Conservation (phyloP, 2,888 invertebrate genomes). For the Drosophila setosimentum region DNA sequence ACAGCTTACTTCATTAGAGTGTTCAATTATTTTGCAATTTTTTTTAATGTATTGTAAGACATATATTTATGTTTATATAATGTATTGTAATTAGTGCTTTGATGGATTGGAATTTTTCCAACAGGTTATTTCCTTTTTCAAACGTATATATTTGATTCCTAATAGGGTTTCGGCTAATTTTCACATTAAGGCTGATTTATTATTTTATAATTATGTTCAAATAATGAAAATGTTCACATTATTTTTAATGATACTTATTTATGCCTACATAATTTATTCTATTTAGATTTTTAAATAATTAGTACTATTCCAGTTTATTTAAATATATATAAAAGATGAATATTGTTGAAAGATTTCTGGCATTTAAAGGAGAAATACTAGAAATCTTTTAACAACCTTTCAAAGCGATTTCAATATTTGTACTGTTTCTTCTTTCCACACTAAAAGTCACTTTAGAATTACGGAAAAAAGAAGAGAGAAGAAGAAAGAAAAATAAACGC, state of each 20-base stretch:
- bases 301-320: not conserved
- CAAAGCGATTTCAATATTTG: slow-evolving; percentile 27
- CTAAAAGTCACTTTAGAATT: slow-evolving; percentile 34
- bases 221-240: too few relatives aligned
- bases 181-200: too few relatives aligned
- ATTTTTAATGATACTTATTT: not conserved
- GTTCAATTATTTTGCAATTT: too few relatives aligned
- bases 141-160: not conserved
- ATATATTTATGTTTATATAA: not conserved
- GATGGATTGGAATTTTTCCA: not conserved
- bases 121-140: not conserved
- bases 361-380: not conserved
- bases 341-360: not conserved
- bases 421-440: slow-evolving; percentile 5
- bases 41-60: too few relatives aligned
- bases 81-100: not conserved
- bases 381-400: slow-evolving; percentile 15
- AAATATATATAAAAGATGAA: not conserved
- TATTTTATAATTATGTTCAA: too few relatives aligned
- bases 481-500: slow-evolving; percentile 1
- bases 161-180: too few relatives aligned
- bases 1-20: too few relatives aligned
- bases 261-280: not conserved
- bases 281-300: not conserved
- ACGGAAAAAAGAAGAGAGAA: not conserved